Evolutionary conservation across 2,888 invertebrate genomes (phyloP).

Genomic region (Rotaria macrura): DNA sequence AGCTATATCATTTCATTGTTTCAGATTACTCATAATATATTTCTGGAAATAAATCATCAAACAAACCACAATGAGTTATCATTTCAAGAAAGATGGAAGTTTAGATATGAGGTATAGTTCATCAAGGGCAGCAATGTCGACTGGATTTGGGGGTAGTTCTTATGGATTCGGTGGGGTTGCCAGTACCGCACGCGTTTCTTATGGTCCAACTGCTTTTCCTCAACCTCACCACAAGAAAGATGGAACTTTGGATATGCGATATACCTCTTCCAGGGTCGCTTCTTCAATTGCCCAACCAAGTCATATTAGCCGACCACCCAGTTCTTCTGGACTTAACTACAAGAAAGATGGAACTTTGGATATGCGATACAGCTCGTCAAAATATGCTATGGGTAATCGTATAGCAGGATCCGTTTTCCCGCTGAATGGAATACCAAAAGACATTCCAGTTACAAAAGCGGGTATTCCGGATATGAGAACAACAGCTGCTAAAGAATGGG

Average conservation of each 20-base stretch:
- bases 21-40: not conserved
- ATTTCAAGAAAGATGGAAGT: not conserved
- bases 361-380: not conserved
- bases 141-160: not conserved
- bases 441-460: not conserved
- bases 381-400: not conserved
- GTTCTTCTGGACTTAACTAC: not conserved
- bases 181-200: not conserved
- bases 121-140: not conserved
- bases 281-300: not conserved
- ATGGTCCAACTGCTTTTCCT: not conserved
- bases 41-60: not conserved
- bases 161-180: not conserved
- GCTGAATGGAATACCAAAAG: not conserved
- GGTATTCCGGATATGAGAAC: conserved; percentile 25
- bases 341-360: not conserved
- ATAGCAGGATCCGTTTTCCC: not conserved
- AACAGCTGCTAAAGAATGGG: conserved; percentile 21
- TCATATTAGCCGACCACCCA: not conserved
- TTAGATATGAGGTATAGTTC: not conserved
- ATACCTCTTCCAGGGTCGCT: not conserved
- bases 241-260: not conserved
- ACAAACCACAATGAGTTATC: not conserved
- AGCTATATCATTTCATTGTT: not conserved
- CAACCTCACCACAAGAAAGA: conserved; percentile 1